Evolutionary conservation across 2,113 vertebrate genomes (phyloP), one percentile per base, ranked within the genome.

Genomic region (Sterna hirundo): DNA sequence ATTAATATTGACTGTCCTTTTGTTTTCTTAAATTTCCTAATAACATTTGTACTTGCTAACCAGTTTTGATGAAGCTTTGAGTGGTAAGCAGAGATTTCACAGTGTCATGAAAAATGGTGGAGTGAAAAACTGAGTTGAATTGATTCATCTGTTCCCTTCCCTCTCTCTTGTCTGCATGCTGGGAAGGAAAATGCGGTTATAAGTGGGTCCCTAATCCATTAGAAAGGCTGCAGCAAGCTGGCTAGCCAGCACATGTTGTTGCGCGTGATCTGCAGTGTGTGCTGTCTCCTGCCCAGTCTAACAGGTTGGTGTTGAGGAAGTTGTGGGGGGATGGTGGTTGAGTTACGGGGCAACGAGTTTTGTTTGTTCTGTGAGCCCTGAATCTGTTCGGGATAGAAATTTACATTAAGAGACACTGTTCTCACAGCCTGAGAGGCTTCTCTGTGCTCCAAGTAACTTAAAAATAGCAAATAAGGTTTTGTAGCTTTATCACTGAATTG

Each of bases 271-370:
- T 13, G 1, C 68, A 3, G 38, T 1, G 0, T 29, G 22, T 6
- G 21, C 86, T 36, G 47, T 40, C 54, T n/a, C 54, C 77, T 84
- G 44, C 68, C 55, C 14, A 3, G 61, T 29, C 70, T 14, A 10
- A 38, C 38, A 42, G 69, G 55, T 66, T 57, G 68, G 2, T 30
- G 15, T 3, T 55, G 58, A 25, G 87, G 66, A 51, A 55, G 15
- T 30, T 55, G n/a, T 0, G 0, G 8, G 32, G 19, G 19, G 40
- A 1, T 6, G 7, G 13, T 40, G 44, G 3, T 5, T 21, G 44
- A 29, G 10, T 5, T 54, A 49, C 46, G 36, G 55, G 46, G 30
- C 44, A 51, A 6, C 0, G 3, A 23, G 25, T 68, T 83, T n/a
- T 25, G 17, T 51, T 58, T 60, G 40, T 19, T 84, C 42, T 66